Evolutionary conservation across 2,113 vertebrate genomes (phyloP).

Genomic region (Halcyon malimbica): DNA sequence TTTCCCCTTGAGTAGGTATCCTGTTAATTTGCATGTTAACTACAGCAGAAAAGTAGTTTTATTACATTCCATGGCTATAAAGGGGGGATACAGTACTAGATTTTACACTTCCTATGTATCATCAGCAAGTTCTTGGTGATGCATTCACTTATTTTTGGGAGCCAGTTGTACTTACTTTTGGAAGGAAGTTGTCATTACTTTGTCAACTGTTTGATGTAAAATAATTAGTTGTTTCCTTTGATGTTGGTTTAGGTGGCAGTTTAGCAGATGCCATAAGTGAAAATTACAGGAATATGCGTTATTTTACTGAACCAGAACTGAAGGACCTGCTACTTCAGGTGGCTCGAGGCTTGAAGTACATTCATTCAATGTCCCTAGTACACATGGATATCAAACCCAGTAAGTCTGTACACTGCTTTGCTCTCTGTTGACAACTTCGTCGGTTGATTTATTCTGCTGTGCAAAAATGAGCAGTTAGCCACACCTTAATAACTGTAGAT

Average conservation of each 20-base stretch:
- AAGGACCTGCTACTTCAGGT: slow-evolving; percentile 94
- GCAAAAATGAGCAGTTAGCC: slow-evolving; percentile 40
- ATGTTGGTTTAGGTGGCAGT: slow-evolving; percentile 82
- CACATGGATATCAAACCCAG: slow-evolving; percentile 99
- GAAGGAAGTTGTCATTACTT: neutral
- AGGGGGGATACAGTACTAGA: neutral
- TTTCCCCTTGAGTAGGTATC: neutral
- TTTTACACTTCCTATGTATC: neutral
- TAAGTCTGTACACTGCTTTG: slow-evolving; percentile 74
- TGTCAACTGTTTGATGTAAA: neutral
- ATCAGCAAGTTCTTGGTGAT: neutral
- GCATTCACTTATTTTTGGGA: neutral
- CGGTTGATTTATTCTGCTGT: neutral
- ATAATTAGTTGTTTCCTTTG: neutral
- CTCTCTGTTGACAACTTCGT: neutral
- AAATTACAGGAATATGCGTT: slow-evolving; percentile 87
- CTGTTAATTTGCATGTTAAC: neutral
- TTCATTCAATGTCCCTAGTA: slow-evolving; percentile 94
- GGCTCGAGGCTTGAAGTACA: slow-evolving; percentile 91
- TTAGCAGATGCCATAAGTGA: slow-evolving; percentile 91
- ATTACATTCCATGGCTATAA: neutral
- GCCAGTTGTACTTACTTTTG: neutral
- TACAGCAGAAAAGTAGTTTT: neutral
- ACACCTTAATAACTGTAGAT: slow-evolving; percentile 50
- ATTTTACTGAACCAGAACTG: slow-evolving; percentile 88